Evolutionary conservation across 1,140 invertebrate species (phyloP), one percentile per base, ranked within the genome.

Genomic region (Lysiphlebus fabarum): DNA sequence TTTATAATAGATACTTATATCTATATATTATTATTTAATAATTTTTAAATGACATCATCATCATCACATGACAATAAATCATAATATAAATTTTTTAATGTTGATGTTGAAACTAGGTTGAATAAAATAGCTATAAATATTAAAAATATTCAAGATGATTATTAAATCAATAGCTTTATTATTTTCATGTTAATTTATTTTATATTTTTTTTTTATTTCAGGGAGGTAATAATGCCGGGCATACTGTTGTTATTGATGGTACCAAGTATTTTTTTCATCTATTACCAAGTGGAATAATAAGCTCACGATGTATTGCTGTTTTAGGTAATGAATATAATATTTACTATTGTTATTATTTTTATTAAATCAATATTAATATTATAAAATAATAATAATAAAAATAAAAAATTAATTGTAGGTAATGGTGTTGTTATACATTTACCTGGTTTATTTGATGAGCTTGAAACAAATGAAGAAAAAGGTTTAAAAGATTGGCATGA

Each of bases 211-310:
- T 72, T 77, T 80, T 4, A 86, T 81, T 61, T 17, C 81, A 99
- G 94, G 98, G 98, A 65, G 98, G 98, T 55, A 99, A 99, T 84
- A 99, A 99, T 86, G 98, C 98, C 62, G 98, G 98, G 26, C 98
- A 99, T 80, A 99, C 97, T 4, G 96, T 99, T 44, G 94, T 99
- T 17, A 93, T 96, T 53, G 89, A 94, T 70, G 91, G 90, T 62
- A 86, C 86, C 45, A 90, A 93, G 81, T 99, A 95, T 81, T 93
- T 98, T 80, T 99, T 99, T 76, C 98, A 99, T 81, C 84, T 99
- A 48, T 81, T 99, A 48, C 98, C 97, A 38, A 96, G 94, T 81
- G 97, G 97, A 58, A 95, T 99, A 67, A 93, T 99, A 62, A 95
- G 96, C 77, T 84, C 88, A 48, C 87, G 90, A 73, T 96, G 93